Conservation (phyloP, 2,113 vertebrate species). For the Emydocephalus ijimae region DNA sequence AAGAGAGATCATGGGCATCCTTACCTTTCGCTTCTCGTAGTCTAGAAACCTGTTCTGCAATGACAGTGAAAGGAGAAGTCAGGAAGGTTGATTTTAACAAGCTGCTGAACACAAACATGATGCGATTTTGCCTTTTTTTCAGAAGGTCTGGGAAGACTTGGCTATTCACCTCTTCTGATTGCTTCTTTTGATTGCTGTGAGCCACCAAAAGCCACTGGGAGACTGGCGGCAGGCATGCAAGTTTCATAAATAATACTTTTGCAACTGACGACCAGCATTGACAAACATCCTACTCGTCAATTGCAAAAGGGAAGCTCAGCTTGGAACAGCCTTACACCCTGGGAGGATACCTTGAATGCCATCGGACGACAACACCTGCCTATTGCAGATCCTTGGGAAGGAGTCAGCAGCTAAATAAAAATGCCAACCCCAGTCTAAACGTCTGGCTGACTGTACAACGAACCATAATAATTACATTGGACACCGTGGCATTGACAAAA, state of each 20-base stretch:
- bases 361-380: too few species aligned
- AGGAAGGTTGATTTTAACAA: background rate
- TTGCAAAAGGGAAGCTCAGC: too few species aligned
- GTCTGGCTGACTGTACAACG: too few species aligned
- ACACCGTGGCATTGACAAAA: too few species aligned
- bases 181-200: background rate
- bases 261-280: background rate
- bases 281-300: background rate
- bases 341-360: too few species aligned
- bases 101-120: background rate
- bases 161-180: background rate
- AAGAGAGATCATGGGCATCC: background rate
- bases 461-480: too few species aligned
- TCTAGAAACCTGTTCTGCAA: constrained; percentile 89
- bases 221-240: background rate
- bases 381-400: too few species aligned
- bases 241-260: background rate
- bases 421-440: too few species aligned
- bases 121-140: background rate
- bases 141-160: background rate
- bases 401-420: too few species aligned
- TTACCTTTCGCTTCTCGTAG: constrained; percentile 93
- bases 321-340: too few species aligned
- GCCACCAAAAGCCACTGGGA: background rate
- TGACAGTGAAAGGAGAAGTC: constrained; percentile 32